Evolutionary conservation across 1,140 invertebrate genomes (phyloP).

Genomic region (Ostrea edulis): DNA sequence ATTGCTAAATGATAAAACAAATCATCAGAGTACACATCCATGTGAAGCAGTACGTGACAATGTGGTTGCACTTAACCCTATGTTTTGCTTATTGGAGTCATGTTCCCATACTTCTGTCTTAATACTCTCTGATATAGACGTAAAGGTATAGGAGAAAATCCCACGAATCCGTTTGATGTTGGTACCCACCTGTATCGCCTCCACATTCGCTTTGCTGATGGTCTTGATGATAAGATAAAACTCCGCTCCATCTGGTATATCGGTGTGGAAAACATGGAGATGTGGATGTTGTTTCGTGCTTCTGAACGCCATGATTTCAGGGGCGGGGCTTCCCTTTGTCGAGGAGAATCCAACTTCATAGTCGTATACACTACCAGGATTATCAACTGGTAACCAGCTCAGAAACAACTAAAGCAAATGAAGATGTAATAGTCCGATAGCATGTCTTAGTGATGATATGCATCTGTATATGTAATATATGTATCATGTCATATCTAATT

Average conservation of each 20-base stretch:
- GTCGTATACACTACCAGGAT: slow-evolving; percentile 57
- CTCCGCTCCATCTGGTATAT: slow-evolving; percentile 51
- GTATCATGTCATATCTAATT: too few relatives aligned
- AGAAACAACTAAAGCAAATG: slow-evolving; percentile 14
- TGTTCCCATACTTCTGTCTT: too few relatives aligned
- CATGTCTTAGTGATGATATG: too few relatives aligned
- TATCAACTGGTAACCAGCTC: slow-evolving; percentile 35
- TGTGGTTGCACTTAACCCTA: too few relatives aligned
- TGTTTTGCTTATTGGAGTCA: too few relatives aligned
- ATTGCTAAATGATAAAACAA: too few relatives aligned
- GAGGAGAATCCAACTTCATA: slow-evolving; percentile 57
- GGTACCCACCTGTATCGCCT: slow-evolving; percentile 49
- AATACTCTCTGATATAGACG: background rate
- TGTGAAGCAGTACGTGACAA: too few relatives aligned
- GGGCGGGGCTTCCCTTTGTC: slow-evolving; percentile 46
- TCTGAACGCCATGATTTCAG: slow-evolving; percentile 53
- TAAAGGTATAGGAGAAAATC: background rate
- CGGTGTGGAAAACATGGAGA: slow-evolving; percentile 47
- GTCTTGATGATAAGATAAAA: slow-evolving; percentile 60
- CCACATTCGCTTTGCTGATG: slow-evolving; percentile 53
- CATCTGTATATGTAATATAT: too few relatives aligned
- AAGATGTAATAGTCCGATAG: too few relatives aligned
- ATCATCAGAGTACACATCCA: too few relatives aligned
- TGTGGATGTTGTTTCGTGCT: slow-evolving; percentile 54
- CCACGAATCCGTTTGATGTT: background rate